Evolutionary conservation across 2,888 invertebrate genomes (phyloP).

Genomic region (Amblyjoppa proteus): DNA sequence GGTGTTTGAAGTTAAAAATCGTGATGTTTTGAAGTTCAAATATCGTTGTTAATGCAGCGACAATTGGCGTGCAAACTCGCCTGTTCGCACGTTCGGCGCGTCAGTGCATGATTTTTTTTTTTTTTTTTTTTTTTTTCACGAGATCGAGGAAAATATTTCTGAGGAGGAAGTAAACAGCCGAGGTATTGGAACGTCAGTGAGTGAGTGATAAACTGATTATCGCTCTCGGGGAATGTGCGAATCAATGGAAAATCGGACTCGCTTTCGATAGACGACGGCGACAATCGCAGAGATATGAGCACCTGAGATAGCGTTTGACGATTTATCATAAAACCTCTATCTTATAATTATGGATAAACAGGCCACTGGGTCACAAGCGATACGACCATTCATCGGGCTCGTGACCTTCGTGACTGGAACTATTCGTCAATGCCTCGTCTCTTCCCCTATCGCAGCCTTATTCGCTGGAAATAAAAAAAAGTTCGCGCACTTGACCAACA

Average conservation of each 20-base stretch:
- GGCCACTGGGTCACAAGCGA: constrained; percentile 2
- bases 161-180: not conserved
- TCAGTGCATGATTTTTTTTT: not conserved
- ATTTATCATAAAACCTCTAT: constrained; percentile 11
- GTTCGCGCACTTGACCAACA: no score
- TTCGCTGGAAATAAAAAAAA: no score
- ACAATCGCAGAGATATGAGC: not conserved
- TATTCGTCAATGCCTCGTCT: not conserved
- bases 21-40: not conserved
- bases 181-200: not conserved
- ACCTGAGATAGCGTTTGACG: not conserved
- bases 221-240: not conserved
- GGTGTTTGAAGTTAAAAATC: not conserved
- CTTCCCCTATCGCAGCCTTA: no score
- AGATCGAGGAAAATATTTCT: not conserved
- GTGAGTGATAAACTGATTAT: not conserved
- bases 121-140: not conserved
- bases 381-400: not conserved
- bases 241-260: not conserved
- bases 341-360: constrained; percentile 19
- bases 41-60: not conserved
- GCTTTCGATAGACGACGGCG: not conserved
- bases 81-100: not conserved
- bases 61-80: not conserved
- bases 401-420: not conserved